Conservation (phyloP, 2,113 vertebrate species). For the Pterophyllum scalare region DNA sequence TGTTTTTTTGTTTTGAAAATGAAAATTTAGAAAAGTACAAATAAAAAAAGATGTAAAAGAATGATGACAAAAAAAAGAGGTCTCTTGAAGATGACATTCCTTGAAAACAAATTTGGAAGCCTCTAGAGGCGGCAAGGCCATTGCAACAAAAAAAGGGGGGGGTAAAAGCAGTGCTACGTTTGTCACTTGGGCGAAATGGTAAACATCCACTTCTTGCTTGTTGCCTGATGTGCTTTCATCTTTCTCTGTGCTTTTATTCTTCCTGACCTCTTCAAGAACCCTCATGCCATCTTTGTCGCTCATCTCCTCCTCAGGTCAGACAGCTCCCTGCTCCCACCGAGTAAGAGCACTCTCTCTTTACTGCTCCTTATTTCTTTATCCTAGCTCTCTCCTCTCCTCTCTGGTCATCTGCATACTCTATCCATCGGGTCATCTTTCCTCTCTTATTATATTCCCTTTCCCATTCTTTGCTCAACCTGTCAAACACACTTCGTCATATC, state of each 20-base stretch:
- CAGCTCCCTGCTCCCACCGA: slow-evolving; percentile 49
- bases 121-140: slow-evolving; percentile 83
- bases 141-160: slow-evolving; percentile 55
- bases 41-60: slow-evolving; percentile 62
- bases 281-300: slow-evolving; percentile 34
- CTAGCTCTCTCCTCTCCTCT: slow-evolving; percentile 44
- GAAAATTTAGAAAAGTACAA: slow-evolving; percentile 72
- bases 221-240: slow-evolving; percentile 81
- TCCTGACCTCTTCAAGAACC: slow-evolving; percentile 43
- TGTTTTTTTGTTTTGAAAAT: slow-evolving; percentile 36
- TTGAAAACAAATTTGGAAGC: slow-evolving; percentile 85
- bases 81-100: slow-evolving; percentile 88
- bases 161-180: slow-evolving; percentile 72
- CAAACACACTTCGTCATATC: slow-evolving; percentile 30
- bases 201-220: slow-evolving; percentile 84
- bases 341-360: slow-evolving; percentile 59
- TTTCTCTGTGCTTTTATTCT: slow-evolving; percentile 69
- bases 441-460: slow-evolving; percentile 25
- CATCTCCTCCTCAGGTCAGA: slow-evolving; percentile 40
- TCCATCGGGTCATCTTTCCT: slow-evolving; percentile 15
- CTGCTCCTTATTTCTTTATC: slow-evolving; percentile 69
- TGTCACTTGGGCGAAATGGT: slow-evolving; percentile 74
- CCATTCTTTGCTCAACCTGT: slow-evolving; percentile 34
- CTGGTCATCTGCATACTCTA: slow-evolving; percentile 9
- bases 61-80: slow-evolving; percentile 65